Evolutionary conservation across 1,140 invertebrate genomes (phyloP).

Genomic region (Drosophila pseudoobscura): DNA sequence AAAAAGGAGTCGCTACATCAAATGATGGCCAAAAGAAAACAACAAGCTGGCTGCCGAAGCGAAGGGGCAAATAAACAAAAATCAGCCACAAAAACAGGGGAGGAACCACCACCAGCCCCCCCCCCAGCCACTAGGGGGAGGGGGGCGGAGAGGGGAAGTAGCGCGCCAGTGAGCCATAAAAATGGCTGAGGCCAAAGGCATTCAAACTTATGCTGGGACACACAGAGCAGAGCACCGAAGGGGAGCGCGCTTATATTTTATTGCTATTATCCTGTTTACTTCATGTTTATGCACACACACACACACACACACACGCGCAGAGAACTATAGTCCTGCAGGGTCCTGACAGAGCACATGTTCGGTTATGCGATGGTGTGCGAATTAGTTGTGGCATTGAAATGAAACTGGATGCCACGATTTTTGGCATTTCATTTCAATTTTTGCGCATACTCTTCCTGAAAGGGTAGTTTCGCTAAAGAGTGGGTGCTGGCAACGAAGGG

Average conservation of each 20-base stretch:
- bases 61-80: conserved; percentile 63
- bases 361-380: conserved; percentile 65
- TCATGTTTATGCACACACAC: conserved; percentile 69
- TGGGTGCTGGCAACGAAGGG: too few relatives aligned
- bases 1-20: conserved; percentile 42
- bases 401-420: conserved; percentile 57
- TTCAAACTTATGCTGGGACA: conserved; percentile 74
- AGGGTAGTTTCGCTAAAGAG: too few relatives aligned
- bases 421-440: conserved; percentile 45
- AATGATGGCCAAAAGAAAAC: conserved; percentile 35
- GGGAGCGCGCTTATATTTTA: conserved; percentile 75
- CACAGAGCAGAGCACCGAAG: conserved; percentile 5
- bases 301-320: conserved; percentile 9
- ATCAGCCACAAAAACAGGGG: conserved; percentile 47
- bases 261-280: conserved; percentile 83
- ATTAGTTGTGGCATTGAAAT: conserved; percentile 78
- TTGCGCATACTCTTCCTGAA: background rate
- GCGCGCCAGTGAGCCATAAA: conserved; percentile 72
- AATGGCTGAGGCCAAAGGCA: conserved; percentile 73
- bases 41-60: conserved; percentile 23
- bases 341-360: conserved; percentile 28
- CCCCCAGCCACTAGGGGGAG: too few relatives aligned
- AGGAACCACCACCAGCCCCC: too few relatives aligned
- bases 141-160: conserved; percentile 6
- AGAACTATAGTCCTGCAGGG: too few relatives aligned